These are phyloP conservation scores for Tachystola acroxantha DNA, from an alignment of 2,888 invertebrate genomes.

Conservation along the genomic window DNA sequence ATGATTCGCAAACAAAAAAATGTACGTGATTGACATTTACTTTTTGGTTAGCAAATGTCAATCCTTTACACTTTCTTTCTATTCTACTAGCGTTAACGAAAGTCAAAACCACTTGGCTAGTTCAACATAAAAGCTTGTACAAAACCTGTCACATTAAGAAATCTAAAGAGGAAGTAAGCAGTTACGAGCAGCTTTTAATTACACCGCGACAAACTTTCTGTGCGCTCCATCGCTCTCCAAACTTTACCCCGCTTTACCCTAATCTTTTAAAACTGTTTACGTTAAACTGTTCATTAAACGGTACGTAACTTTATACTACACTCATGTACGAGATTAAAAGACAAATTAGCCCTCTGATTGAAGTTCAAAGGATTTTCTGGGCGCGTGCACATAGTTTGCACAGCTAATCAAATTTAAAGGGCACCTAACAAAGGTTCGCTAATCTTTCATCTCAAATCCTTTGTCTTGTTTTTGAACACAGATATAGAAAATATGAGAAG, in stretches of 20 bases:
- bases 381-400: slow-evolving; percentile 46
- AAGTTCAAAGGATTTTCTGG: slow-evolving; percentile 47
- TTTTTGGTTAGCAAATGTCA: too few relatives aligned
- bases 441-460: slow-evolving; percentile 40
- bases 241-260: slow-evolving; percentile 7
- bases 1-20: too few relatives aligned
- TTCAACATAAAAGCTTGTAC: too few relatives aligned
- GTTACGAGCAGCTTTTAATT: slow-evolving; percentile 1
- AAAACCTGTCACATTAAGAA: too few relatives aligned
- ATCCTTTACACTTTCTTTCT: too few relatives aligned
- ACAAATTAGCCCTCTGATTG: slow-evolving; percentile 37
- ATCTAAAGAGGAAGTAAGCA: too few relatives aligned
- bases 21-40: too few relatives aligned
- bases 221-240: not conserved
- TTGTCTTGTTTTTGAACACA: slow-evolving; percentile 25
- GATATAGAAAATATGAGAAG: not conserved
- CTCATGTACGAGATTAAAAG: slow-evolving; percentile 35
- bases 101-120: too few relatives aligned
- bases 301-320: slow-evolving; percentile 33
- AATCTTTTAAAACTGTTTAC: slow-evolving; percentile 39
- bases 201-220: slow-evolving; percentile 1
- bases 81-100: too few relatives aligned
- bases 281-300: slow-evolving; percentile 33
- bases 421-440: slow-evolving; percentile 38
- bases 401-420: slow-evolving; percentile 49